Conservation (phyloP, 1,140 invertebrate genomes). For the Argopecten irradians region DNA sequence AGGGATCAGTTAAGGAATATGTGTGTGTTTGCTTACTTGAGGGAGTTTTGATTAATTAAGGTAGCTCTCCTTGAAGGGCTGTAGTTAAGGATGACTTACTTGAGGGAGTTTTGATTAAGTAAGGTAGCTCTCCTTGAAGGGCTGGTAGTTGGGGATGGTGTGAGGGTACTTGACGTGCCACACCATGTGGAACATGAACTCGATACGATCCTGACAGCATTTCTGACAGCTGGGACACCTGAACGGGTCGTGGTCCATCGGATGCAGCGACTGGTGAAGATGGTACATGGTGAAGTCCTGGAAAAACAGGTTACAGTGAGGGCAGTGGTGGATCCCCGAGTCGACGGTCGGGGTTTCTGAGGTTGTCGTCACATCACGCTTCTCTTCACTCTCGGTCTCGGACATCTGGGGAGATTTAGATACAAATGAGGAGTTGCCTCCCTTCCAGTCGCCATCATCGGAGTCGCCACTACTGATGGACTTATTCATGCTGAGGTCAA, state of each 20-base stretch:
- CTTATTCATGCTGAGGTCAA: constrained; percentile 72
- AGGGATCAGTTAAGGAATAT: too few relatives aligned
- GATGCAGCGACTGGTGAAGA: constrained; percentile 73
- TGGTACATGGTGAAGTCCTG: constrained; percentile 74
- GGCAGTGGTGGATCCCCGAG: constrained; percentile 71
- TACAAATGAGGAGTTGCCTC: constrained; percentile 39
- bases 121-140: constrained; percentile 70
- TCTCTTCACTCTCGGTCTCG: constrained; percentile 67
- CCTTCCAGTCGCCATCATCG: constrained; percentile 62
- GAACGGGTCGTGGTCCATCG: constrained; percentile 68
- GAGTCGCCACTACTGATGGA: constrained; percentile 60
- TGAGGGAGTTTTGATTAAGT: constrained; percentile 48
- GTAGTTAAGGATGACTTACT: constrained; percentile 5
- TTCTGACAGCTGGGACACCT: constrained; percentile 71
- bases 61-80: constrained; percentile 16
- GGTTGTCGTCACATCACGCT: constrained; percentile 68
- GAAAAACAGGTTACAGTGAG: constrained; percentile 73
- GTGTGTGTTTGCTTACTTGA: neutral
- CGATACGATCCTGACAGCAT: constrained; percentile 72
- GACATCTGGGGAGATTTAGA: constrained; percentile 50
- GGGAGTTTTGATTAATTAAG: neutral
- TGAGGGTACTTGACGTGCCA: constrained; percentile 75
- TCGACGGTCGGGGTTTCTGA: constrained; percentile 66
- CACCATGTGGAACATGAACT: constrained; percentile 75
- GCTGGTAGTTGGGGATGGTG: constrained; percentile 74